Evolutionary conservation across 2,888 invertebrate genomes (phyloP).

Genomic region (Melitaea athalia): DNA sequence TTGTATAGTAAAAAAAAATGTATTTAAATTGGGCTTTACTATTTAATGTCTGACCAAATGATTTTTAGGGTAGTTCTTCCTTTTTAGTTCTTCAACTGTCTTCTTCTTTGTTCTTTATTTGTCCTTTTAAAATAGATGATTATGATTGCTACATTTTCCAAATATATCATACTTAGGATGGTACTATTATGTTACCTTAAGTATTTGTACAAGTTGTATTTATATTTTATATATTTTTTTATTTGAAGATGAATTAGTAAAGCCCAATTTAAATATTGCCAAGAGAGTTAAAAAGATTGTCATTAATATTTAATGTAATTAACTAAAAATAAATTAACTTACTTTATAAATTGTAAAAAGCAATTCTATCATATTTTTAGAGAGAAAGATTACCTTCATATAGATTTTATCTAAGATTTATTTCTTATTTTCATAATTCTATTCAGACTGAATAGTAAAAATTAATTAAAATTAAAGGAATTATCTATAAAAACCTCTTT

Average conservation of each 20-base stretch:
- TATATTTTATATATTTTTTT: neutral
- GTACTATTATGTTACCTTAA: too few species aligned
- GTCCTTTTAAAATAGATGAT: too few species aligned
- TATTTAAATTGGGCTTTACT: conserved; percentile 13
- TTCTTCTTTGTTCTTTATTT: too few species aligned
- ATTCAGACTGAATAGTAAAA: conserved; percentile 33
- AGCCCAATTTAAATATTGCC: neutral
- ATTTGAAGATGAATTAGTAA: neutral
- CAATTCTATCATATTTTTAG: conserved; percentile 17
- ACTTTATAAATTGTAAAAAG: conserved; percentile 11
- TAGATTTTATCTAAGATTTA: conserved; percentile 19
- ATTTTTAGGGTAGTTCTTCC: neutral
- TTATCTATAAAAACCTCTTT: neutral
- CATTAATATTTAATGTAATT: conserved; percentile 2
- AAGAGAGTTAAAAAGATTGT: conserved; percentile 16
- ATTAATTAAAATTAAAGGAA: conserved; percentile 12
- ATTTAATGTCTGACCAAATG: neutral
- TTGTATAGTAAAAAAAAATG: conserved; percentile 20
- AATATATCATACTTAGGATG: too few species aligned
- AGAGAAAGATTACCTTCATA: conserved; percentile 7
- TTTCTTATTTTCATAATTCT: conserved; percentile 27
- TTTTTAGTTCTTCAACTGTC: neutral
- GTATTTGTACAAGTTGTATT: neutral
- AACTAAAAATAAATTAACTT: conserved; percentile 6
- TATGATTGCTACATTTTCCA: too few species aligned